Conservation (phyloP, 2,888 invertebrate species). For the Caenorhabditis panamensis region DNA sequence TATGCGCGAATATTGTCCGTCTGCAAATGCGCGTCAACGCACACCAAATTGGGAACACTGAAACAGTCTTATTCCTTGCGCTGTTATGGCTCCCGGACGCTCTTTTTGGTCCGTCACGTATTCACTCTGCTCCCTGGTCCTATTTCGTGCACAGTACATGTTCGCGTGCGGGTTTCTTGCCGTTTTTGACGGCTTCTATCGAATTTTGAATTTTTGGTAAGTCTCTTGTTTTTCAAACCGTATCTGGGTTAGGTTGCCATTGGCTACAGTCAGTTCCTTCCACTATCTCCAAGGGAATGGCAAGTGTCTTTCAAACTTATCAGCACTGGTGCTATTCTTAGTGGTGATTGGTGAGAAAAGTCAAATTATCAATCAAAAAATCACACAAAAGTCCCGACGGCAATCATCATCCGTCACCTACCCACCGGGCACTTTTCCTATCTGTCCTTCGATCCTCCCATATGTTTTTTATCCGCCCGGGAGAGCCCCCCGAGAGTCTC, state of each 20-base stretch:
- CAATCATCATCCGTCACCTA: background rate
- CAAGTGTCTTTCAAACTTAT: no score
- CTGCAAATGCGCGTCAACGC: background rate
- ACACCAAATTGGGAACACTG: no score
- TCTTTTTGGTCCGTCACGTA: background rate
- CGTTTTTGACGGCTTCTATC: background rate
- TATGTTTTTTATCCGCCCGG: constrained; percentile 49
- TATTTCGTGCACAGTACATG: background rate
- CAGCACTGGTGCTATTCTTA: background rate
- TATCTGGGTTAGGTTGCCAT: no score
- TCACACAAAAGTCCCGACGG: constrained; percentile 4
- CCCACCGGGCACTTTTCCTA: constrained; percentile 2
- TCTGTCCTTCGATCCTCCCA: constrained; percentile 18
- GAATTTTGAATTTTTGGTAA: background rate
- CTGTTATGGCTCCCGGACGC: no score
- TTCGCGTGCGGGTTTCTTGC: background rate
- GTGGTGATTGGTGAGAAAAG: background rate
- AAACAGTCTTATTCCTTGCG: no score
- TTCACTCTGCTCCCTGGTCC: background rate
- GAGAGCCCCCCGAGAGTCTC: constrained; percentile 34
- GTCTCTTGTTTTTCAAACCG: no score
- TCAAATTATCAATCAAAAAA: constrained; percentile 4
- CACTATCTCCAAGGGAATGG: no score
- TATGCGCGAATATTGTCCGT: no score
- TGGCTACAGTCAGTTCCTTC: no score